Evolutionary conservation across 2,113 vertebrate genomes (phyloP).

Genomic region (Nymphicus hollandicus): DNA sequence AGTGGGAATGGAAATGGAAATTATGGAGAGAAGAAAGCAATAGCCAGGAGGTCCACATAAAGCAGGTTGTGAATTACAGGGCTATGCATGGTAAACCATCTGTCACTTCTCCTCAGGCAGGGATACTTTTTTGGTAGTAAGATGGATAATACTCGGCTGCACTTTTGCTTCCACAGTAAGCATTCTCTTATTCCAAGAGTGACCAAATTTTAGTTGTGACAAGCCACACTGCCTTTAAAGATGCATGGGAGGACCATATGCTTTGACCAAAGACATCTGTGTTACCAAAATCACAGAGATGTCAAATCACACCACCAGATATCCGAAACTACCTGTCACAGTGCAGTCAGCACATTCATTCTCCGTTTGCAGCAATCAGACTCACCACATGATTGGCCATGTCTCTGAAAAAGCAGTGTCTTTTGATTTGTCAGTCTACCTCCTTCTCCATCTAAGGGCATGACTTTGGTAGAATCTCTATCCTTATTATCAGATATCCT

Average conservation of each 20-base stretch:
- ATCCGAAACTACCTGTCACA: slow-evolving; percentile 35
- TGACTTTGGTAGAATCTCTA: neutral
- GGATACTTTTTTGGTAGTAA: slow-evolving; percentile 7
- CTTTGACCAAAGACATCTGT: slow-evolving; percentile 48
- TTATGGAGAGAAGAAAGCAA: slow-evolving; percentile 47
- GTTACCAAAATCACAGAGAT: slow-evolving; percentile 45
- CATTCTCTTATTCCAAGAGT: neutral
- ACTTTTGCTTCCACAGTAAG: slow-evolving; percentile 29
- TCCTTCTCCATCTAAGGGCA: neutral
- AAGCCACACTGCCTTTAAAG: neutral
- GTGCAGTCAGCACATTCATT: slow-evolving; percentile 47
- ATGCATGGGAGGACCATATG: neutral
- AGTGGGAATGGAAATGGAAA: slow-evolving; percentile 63
- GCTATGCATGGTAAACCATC: slow-evolving; percentile 54
- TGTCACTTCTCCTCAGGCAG: slow-evolving; percentile 42
- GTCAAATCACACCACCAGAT: slow-evolving; percentile 35
- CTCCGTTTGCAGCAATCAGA: neutral
- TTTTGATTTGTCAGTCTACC: neutral
- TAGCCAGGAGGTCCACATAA: slow-evolving; percentile 51
- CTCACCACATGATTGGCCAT: neutral
- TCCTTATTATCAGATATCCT: neutral
- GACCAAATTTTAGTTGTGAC: slow-evolving; percentile 16
- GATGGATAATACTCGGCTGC: slow-evolving; percentile 24
- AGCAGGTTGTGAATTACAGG: slow-evolving; percentile 57
- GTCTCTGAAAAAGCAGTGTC: neutral